These are phyloP conservation scores for Plumapathes pennacea DNA, from an alignment of 92 coral and sea anemone species.

Conservation along the genomic window DNA sequence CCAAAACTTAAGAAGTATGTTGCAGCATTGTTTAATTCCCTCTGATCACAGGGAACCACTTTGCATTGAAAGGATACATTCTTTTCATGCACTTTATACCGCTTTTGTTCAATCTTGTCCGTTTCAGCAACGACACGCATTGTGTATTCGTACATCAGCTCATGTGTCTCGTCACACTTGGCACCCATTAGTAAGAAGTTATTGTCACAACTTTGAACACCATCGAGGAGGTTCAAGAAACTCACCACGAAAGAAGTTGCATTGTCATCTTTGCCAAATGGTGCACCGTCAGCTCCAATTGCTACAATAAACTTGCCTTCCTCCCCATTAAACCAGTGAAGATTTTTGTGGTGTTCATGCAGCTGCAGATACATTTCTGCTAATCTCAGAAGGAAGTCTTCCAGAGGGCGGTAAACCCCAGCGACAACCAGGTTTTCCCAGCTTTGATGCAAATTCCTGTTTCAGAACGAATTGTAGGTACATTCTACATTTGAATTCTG, in stretches of 20 bases:
- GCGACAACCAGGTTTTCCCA: constrained; percentile 18
- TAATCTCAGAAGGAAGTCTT: constrained; percentile 34
- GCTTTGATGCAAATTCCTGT: constrained; percentile 25
- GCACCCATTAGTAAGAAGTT: constrained; percentile 62
- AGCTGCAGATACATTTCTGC: constrained; percentile 54
- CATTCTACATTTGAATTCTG: no score
- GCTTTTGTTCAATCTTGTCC: constrained; percentile 54
- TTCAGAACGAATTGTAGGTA: no score
- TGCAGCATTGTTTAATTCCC: constrained; percentile 22
- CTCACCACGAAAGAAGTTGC: constrained; percentile 66
- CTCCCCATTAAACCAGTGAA: constrained; percentile 58
- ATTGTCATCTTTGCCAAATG: constrained; percentile 57
- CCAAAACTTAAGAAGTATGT: constrained; percentile 15
- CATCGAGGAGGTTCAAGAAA: constrained; percentile 52
- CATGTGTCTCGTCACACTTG: constrained; percentile 64
- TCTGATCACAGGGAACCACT: constrained; percentile 3
- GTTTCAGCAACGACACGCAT: constrained; percentile 44
- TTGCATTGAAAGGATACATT: constrained; percentile 4
- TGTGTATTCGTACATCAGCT: constrained; percentile 43
- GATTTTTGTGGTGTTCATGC: constrained; percentile 17
- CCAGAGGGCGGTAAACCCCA: constrained; percentile 66
- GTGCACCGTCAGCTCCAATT: constrained; percentile 56
- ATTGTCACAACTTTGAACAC: constrained; percentile 60
- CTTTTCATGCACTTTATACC: constrained; percentile 19
- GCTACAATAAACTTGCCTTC: constrained; percentile 35